Conservation (phyloP, 2,888 invertebrate genomes). For the Folsomia manolachei region DNA sequence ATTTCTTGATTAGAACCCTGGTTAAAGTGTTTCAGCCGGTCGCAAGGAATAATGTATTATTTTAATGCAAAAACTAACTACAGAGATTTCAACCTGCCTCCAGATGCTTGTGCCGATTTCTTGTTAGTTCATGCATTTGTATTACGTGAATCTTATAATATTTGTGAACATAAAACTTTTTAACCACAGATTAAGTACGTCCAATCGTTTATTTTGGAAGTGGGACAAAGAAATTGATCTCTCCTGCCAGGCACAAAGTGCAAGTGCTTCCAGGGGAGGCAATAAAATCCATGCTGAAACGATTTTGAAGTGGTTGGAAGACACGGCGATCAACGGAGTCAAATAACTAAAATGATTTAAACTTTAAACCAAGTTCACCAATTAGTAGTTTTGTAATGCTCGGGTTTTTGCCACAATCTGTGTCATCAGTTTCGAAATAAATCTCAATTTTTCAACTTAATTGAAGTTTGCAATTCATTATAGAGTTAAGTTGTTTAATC, state of each 20-base stretch:
- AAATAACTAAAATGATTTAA: no score
- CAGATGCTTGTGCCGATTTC: slow-evolving; percentile 54
- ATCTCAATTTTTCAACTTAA: no score
- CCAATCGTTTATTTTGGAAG: background rate
- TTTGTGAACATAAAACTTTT: background rate
- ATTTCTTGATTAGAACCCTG: slow-evolving; percentile 55
- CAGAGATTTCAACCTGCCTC: slow-evolving; percentile 54
- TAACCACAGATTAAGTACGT: background rate
- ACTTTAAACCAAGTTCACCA: no score
- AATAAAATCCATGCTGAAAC: no score
- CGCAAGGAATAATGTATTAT: slow-evolving; percentile 55
- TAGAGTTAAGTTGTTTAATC: no score
- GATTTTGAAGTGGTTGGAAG: no score
- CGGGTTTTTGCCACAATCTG: no score
- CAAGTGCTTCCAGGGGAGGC: no score
- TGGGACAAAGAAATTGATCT: background rate
- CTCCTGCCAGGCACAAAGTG: background rate
- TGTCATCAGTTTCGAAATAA: no score
- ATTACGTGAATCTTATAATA: background rate
- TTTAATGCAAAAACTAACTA: slow-evolving; percentile 53
- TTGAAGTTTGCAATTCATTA: no score
- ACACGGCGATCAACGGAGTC: no score
- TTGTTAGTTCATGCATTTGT: slow-evolving; percentile 28
- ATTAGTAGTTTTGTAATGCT: no score
- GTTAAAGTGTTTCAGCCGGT: slow-evolving; percentile 56